A percentile compares a stretch with the other conserved stretches of the same genome.
Evolutionary conservation across 2,113 vertebrate genomes (phyloP).

Genomic region (Heptranchias perlo): DNA sequence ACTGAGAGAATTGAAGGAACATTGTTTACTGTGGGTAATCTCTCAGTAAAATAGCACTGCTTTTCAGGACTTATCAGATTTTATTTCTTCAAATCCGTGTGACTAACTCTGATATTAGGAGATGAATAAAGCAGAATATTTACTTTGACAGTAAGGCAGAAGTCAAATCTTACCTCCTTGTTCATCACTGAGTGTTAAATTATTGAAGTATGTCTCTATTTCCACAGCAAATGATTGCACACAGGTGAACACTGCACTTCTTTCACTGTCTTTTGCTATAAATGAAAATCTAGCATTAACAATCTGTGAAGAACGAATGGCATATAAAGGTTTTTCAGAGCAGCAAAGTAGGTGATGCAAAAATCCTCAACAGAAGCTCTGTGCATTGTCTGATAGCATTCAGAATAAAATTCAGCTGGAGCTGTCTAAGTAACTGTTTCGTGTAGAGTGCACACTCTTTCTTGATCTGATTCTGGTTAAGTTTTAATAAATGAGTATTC

Average conservation of each 20-base stretch:
- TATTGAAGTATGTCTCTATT: neutral
- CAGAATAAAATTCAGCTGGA: neutral
- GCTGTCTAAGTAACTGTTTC: neutral
- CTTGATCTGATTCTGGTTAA: neutral
- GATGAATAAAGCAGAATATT: neutral
- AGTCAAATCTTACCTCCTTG: neutral
- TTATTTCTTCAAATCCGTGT: neutral
- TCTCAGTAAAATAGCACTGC: neutral
- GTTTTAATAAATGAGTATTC: neutral
- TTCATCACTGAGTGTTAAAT: neutral
- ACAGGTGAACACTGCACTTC: neutral
- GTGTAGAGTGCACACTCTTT: neutral
- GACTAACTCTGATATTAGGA: neutral
- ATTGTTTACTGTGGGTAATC: neutral
- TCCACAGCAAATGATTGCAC: neutral
- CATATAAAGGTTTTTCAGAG: neutral
- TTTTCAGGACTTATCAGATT: neutral
- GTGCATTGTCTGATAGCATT: neutral
- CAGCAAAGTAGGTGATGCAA: neutral
- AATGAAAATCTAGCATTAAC: neutral
- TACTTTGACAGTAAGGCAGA: conserved; percentile 12
- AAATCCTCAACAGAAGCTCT: neutral
- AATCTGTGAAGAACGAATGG: neutral
- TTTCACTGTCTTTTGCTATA: neutral
- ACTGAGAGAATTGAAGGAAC: neutral